Evolutionary conservation across 2,113 vertebrate genomes (phyloP), one percentile per base, ranked within the genome.

Genomic region (Puffinus mauretanicus): DNA sequence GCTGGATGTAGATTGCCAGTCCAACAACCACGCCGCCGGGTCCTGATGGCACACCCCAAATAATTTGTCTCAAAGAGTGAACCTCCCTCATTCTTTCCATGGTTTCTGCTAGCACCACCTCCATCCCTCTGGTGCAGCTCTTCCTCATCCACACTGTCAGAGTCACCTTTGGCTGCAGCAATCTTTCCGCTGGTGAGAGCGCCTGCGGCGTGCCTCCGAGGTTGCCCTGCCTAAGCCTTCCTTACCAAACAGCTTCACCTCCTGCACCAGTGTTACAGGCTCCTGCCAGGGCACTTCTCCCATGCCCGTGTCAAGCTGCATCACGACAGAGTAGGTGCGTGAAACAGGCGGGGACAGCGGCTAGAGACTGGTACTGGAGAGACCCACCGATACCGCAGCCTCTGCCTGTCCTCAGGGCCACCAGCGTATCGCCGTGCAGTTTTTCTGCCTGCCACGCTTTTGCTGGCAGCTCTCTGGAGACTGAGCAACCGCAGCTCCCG

Each of bases 81-180:
- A 61, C 97, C 93, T 97, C 93, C 96, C 91, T 95, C 95, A 96
- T 96, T 97, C 91, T 86, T 97, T 75, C 94, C 95, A 49, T 46
- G 92, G 90, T 96, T 96, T 94, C 92, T 91, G 73, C 88, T 82
- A 85, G 95, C 81, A 87, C 73, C 93, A 65, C 87, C 90, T 96
- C 82, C 62, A 11, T 82, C 92, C 67, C 66, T 70, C 82, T 38
- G 61, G 25, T 83, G 89, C 66, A 51, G 78, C 88, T 77, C 88
- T 90, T 93, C 84, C 87, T 82, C 18, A 1, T 30, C 52, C 16
- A 32, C 61, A 67, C 66, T 4, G 27, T 30, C 75, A 55, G 81
- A 65, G 66, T 82, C 87, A 89, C 86, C 91, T 52, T 67, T 67
- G 92, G 78, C 94, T 88, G 73, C 55, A 55, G 8, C 79, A 84